Evolutionary conservation across 2,888 invertebrate genomes (phyloP).

Genomic region (Caenorhabditis sp.): DNA sequence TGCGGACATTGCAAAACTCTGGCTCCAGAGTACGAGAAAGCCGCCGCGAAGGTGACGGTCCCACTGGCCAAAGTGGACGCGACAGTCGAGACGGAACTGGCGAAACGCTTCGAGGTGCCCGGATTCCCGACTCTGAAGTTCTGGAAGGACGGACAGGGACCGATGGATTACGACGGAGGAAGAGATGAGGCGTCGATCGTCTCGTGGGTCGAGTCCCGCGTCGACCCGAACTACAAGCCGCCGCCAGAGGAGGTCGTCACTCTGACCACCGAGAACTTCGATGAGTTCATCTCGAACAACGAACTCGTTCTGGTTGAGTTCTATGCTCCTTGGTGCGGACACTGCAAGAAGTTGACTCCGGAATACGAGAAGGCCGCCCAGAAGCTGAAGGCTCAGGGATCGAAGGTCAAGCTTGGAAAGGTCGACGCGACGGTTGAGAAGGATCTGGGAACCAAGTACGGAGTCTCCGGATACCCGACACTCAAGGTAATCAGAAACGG

Average conservation of each 20-base stretch:
- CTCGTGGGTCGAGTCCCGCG: constrained; percentile 81
- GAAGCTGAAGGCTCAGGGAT: constrained; percentile 67
- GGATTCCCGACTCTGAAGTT: constrained; percentile 83
- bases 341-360: constrained; percentile 81
- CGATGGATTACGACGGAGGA: constrained; percentile 82
- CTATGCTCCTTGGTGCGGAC: constrained; percentile 83
- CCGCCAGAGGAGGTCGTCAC: constrained; percentile 81
- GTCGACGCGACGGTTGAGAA: constrained; percentile 82
- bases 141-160: constrained; percentile 81
- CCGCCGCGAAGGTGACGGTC: constrained; percentile 79
- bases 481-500: constrained; percentile 82
- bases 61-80: constrained; percentile 82
- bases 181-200: constrained; percentile 81
- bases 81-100: constrained; percentile 81
- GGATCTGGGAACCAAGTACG: constrained; percentile 81
- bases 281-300: constrained; percentile 80
- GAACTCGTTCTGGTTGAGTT: constrained; percentile 82
- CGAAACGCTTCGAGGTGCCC: constrained; percentile 81
- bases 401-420: constrained; percentile 80
- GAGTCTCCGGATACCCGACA: constrained; percentile 82
- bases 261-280: constrained; percentile 82
- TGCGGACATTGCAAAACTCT: constrained; percentile 82
- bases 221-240: constrained; percentile 82
- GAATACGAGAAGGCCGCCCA: constrained; percentile 82
- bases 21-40: constrained; percentile 82